Evolutionary conservation across 2,888 invertebrate genomes (phyloP).

Genomic region (Chironomus riparius): DNA sequence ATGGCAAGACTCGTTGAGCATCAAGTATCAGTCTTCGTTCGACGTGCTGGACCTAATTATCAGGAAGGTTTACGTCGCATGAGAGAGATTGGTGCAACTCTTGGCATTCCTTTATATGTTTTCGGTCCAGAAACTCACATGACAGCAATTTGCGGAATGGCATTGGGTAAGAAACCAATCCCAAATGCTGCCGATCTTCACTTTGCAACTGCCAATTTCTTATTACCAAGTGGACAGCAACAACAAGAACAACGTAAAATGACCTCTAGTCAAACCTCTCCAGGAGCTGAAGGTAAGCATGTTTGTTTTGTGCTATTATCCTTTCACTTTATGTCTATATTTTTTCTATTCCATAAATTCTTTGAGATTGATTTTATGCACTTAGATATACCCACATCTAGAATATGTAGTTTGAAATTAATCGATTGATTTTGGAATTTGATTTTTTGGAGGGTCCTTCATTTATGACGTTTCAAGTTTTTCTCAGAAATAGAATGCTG

Average conservation of each 20-base stretch:
- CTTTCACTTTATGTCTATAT: not conserved
- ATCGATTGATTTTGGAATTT: no score
- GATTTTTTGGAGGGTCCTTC: no score
- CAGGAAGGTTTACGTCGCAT: slow-evolving; percentile 94
- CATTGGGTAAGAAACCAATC: slow-evolving; percentile 80
- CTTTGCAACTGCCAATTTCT: slow-evolving; percentile 80
- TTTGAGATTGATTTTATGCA: no score
- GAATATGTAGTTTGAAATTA: no score
- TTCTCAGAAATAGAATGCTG: no score
- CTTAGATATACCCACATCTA: no score
- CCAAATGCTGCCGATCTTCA: slow-evolving; percentile 59
- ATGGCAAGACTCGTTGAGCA: slow-evolving; percentile 83
- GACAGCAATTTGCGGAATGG: slow-evolving; percentile 99
- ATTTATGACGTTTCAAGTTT: no score
- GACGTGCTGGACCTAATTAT: slow-evolving; percentile 97
- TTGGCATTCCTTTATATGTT: slow-evolving; percentile 88
- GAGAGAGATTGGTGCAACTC: slow-evolving; percentile 74
- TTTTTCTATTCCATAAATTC: not conserved
- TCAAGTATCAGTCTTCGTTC: slow-evolving; percentile 88
- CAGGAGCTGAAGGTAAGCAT: not conserved
- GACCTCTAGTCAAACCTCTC: slow-evolving; percentile 16
- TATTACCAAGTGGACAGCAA: slow-evolving; percentile 66
- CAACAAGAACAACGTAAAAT: slow-evolving; percentile 34
- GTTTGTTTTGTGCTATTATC: not conserved
- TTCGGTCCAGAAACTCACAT: slow-evolving; percentile 99